These are phyloP conservation scores for Nebria salina DNA, from an alignment of 2,888 invertebrate species.

Conservation along the genomic window DNA sequence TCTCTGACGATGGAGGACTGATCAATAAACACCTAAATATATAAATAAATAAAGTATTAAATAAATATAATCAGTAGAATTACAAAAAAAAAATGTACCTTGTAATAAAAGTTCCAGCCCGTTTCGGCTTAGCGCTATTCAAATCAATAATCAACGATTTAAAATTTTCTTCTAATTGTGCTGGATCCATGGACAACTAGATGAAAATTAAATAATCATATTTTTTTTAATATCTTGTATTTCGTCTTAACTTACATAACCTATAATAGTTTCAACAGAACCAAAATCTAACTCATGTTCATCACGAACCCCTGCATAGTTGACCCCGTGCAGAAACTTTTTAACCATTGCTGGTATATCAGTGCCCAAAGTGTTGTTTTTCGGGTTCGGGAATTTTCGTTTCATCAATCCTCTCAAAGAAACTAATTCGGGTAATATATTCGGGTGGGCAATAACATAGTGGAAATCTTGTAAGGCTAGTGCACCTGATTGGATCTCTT, in stretches of 20 bases:
- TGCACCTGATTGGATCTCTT: conserved; percentile 80
- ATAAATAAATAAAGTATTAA: conserved; percentile 40
- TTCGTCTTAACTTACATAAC: conserved; percentile 67
- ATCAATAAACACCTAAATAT: conserved; percentile 69
- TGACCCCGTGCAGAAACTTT: conserved; percentile 75
- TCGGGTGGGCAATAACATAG: conserved; percentile 79
- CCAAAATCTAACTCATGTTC: conserved; percentile 78
- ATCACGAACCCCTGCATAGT: conserved; percentile 74
- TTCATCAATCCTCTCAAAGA: conserved; percentile 81
- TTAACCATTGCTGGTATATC: conserved; percentile 71
- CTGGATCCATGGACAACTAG: conserved; percentile 78
- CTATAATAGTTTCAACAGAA: conserved; percentile 72
- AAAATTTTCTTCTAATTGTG: conserved; percentile 79
- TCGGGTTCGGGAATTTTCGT: conserved; percentile 76
- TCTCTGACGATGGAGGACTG: conserved; percentile 73
- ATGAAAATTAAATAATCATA: conserved; percentile 52
- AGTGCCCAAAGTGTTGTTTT: conserved; percentile 72
- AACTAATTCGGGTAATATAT: conserved; percentile 80
- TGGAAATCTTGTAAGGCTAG: conserved; percentile 75
- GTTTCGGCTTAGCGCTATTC: conserved; percentile 71
- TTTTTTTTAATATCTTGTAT: neutral
- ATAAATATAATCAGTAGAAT: neutral
- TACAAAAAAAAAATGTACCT: conserved; percentile 61
- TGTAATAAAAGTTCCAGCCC: conserved; percentile 75
- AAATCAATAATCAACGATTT: conserved; percentile 72